Base-by-base conservation (phyloP, 2,797 vertebrate genomes). In the Liasis olivaceus region DNA sequence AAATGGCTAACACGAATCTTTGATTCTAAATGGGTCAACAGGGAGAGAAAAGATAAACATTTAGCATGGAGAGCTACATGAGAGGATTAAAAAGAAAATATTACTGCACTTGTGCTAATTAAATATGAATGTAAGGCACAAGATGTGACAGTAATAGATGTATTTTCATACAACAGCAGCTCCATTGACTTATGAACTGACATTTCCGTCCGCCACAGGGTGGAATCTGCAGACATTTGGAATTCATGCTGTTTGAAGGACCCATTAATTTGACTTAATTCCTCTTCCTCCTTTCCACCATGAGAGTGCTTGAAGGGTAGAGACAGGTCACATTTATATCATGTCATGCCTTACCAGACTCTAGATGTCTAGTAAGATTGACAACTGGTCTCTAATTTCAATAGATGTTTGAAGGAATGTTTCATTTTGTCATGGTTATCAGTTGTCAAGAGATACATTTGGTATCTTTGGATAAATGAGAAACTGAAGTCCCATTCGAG, bases 131-230 rank as follows among this genome's bases (percentile, higher is more conserved):
- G 59, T 24, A 85, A 72, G 56, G 42, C 47, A 51, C 42, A 63
- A 42, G 56, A n/a, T 60, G 85, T 86, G 87, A 62, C 4, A 51
- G n/a, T 42, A 93, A 77, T 88, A 91, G 88, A 91, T 93, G 77
- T 91, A 84, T 87, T 89, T 91, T 91, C 59, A 91, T 87, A 89
- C 81, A 89, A 56, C 63, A 63, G 87, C 81, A 89, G 64, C 86
- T 89, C 42, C 2, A 7, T 24, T 86, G 90, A 93, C 81, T 89
- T 89, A 89, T 26, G 63, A 54, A 72, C 28, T 91, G 87, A 91
- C 62, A 91, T 47, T 89, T 86, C 8, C 20, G 91, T 72, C 87
- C 62, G 24, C 63, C 87, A 91, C 36, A 12, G 56, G 87, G 14
- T n/a, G 28, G 69, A 60, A 54, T 93, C 81, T 54, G n/a, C 24